Conservation (phyloP, 1,140 invertebrate genomes). For the Drosophila saltans region DNA sequence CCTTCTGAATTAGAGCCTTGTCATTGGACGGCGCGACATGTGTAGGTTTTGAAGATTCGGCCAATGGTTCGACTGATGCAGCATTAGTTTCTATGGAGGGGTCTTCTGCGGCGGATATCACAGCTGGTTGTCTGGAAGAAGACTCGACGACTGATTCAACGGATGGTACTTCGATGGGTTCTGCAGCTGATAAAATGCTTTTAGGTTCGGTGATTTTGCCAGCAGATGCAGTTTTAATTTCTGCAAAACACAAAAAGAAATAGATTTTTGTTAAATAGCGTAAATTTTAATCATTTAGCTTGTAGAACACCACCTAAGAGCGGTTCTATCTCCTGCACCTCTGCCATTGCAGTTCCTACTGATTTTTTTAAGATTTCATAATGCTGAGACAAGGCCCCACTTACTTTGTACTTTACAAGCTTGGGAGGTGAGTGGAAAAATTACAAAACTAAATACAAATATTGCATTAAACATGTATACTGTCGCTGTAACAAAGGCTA, state of each 20-base stretch:
- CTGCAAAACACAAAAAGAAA: constrained; percentile 25
- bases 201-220: not conserved
- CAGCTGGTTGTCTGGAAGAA: not conserved
- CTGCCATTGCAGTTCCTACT: constrained; percentile 36
- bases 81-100: not conserved
- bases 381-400: constrained; percentile 26
- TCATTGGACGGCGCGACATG: constrained; percentile 30
- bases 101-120: too few relatives aligned
- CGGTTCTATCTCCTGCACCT: constrained; percentile 49
- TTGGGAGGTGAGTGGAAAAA: too few relatives aligned
- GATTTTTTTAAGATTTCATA: constrained; percentile 45
- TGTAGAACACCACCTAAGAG: constrained; percentile 46
- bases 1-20: constrained; percentile 33
- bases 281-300: not conserved
- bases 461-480: constrained; percentile 19
- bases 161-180: not conserved
- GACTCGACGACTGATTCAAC: not conserved
- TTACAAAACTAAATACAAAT: too few relatives aligned
- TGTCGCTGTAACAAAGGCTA: not conserved
- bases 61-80: not conserved
- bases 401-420: too few relatives aligned
- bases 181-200: not conserved
- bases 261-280: not conserved
- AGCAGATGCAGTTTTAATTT: constrained; percentile 44
- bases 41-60: not conserved